Conservation (phyloP, 2,113 vertebrate genomes). For the Spheniscus mendiculus region DNA sequence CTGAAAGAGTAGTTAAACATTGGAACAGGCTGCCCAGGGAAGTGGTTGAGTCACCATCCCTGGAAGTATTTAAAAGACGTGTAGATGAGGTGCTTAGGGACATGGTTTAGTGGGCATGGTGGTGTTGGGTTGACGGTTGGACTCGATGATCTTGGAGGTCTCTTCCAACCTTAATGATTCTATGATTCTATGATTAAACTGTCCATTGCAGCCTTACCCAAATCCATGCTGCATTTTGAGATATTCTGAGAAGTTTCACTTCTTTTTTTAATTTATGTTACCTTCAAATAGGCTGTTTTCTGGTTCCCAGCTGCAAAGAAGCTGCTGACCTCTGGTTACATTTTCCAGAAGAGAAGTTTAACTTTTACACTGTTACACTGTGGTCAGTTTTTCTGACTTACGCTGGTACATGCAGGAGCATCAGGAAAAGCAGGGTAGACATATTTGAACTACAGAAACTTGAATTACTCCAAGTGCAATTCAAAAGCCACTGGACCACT, state of each 20-base stretch:
- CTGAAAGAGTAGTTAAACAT: too few species aligned
- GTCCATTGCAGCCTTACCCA: background rate
- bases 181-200: too few species aligned
- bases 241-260: background rate
- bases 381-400: background rate
- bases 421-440: constrained; percentile 63
- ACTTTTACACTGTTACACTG: background rate
- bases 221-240: background rate
- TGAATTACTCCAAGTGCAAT: constrained; percentile 74
- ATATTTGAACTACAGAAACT: constrained; percentile 50
- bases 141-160: too few species aligned
- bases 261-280: background rate
- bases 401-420: background rate
- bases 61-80: too few species aligned
- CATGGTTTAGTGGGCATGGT: too few species aligned
- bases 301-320: background rate
- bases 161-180: too few species aligned
- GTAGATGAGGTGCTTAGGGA: too few species aligned
- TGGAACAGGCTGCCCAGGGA: too few species aligned
- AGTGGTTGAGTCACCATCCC: too few species aligned
- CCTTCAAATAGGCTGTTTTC: background rate
- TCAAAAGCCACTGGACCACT: constrained; percentile 3
- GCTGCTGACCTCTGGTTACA: background rate
- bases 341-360: constrained; percentile 16
- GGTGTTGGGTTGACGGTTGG: too few species aligned